Evolutionary conservation across 1,140 invertebrate species (phyloP), one percentile per base, ranked within the genome.

Genomic region (Mercenaria mercenaria): DNA sequence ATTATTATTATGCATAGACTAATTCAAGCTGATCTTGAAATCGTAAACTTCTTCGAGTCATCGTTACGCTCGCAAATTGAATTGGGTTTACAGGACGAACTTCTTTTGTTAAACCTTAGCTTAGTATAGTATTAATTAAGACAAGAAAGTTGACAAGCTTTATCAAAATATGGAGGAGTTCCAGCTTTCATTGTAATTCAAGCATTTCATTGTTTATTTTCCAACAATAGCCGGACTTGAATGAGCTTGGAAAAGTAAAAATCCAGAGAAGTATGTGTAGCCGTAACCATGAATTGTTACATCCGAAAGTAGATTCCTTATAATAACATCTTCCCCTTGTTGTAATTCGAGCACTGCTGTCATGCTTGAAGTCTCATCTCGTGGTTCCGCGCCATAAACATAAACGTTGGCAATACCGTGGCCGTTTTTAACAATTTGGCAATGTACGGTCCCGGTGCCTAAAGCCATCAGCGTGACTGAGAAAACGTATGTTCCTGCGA

Each of bases 251-350:
- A 0, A 20, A 32, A 79, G 41, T 13, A 79, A 43, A 50, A 79
- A 80, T 29, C 77, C 77, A 37, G 77, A 80, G n/a, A 80, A 80
- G 6, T n/a, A 47, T 15, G 23, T 80, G 50, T 52, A 59, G 6
- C 23, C 26, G 4, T 3, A 4, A 11, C 64, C 74, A 26, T 88
- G 39, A 6, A 85, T 34, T 8, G 3, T 29, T 20, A 47, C 34
- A 29, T 59, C 77, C 8, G 20, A 8, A 6, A 4, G 1, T 34
- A 56, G 1, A 56, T 52, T 80, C 26, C 32, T 29, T 8, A 80
- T 80, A 20, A 26, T 26, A 15, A 80, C 47, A 20, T 52, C 50
- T 11, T 52, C 47, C 8, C 77, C 77, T 20, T 34, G 20, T 26
- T 80, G 43, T 23, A 80, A 26, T 6, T 80, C 29, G 18, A 80